Base-by-base conservation (phyloP, 2,888 invertebrate genomes). In the Tillus elongatus region DNA sequence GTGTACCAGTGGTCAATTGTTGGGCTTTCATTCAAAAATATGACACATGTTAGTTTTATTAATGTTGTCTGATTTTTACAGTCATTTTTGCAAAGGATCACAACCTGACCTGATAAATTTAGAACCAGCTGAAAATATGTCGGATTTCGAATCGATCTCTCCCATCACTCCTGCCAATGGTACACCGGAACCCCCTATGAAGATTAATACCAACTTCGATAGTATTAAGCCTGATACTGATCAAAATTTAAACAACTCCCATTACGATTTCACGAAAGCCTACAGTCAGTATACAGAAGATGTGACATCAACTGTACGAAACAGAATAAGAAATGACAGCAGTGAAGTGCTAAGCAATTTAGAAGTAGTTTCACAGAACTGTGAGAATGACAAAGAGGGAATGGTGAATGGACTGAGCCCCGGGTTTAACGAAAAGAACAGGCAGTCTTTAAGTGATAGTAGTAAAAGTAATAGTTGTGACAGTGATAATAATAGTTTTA, bases 171-270 rank as follows among this genome's bases (percentile, higher is more conserved):
- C n/a, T n/a, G n/a, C n/a, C n/a, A n/a, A n/a, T n/a, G n/a, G n/a
- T n/a, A n/a, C 64, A 67, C 14, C 60, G 68, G 4, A 19, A 19
- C n/a, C 6, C 24, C n/a, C n/a, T 19, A 6, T n/a, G 24, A 56
- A 62, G 4, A 74, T 74, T 35, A 72, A 72, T 47, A 71, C 69
- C 2, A 71, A 71, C 42, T 75, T 75, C 42, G 58, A 68, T 2
- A 57, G 63, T 15, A 51, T 62, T 19, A 63, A 60, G 35, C 47
- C 60, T 15, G 44, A 53, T 2, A 40, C 50, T 0, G 15, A 30
- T 11, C 37, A 53, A 15, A 50, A 39, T 3, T 49, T 52, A 34
- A 46, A 51, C 27, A 53, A 58, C 44, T 58, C 59, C 19, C 29
- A 51, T 41, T 51, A 51, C 16, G 67, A 70, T 42, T 71, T 69